Percentiles rank a stretch among this genome's conserved stretches.
Evolutionary conservation across 2,888 invertebrate species (phyloP).

Genomic region (Idaea biselata): DNA sequence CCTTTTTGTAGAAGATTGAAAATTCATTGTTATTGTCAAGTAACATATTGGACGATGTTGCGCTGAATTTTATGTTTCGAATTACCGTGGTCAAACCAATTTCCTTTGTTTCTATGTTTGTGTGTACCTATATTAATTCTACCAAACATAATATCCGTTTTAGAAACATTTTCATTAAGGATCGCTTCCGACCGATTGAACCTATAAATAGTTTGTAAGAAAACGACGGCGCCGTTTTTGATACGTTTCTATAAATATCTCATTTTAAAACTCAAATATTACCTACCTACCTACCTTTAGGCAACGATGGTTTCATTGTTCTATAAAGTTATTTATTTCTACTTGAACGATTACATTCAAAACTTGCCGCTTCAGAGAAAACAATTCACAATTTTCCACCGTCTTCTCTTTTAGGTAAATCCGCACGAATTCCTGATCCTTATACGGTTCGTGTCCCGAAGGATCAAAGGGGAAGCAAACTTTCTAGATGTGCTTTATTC

Average conservation of each 20-base stretch:
- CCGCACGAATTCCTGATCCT: slow-evolving; percentile 70
- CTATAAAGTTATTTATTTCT: not conserved
- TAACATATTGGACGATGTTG: slow-evolving; percentile 2
- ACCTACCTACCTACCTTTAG: not conserved
- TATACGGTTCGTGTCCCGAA: slow-evolving; percentile 58
- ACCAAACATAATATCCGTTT: not conserved
- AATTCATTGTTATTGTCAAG: slow-evolving; percentile 2
- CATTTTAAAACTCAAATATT: not conserved
- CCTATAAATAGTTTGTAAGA: too few relatives aligned
- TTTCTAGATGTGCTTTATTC: slow-evolving; percentile 42
- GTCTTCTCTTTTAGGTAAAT: slow-evolving; percentile 69
- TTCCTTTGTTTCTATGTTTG: not conserved
- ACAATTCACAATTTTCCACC: slow-evolving; percentile 69
- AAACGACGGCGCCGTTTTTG: too few relatives aligned
- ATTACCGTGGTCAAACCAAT: not conserved
- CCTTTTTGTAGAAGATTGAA: slow-evolving; percentile 4
- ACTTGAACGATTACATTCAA: slow-evolving; percentile 44
- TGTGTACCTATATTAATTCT: not conserved
- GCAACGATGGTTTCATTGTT: not conserved
- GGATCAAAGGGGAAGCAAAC: slow-evolving; percentile 52
- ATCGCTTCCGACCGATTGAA: too few relatives aligned
- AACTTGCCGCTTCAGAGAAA: slow-evolving; percentile 61
- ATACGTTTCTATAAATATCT: too few relatives aligned
- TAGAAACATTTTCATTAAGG: not conserved
- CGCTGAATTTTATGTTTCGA: not conserved